Conservation (phyloP, 2,113 vertebrate genomes). For the Okapia johnstoni region DNA sequence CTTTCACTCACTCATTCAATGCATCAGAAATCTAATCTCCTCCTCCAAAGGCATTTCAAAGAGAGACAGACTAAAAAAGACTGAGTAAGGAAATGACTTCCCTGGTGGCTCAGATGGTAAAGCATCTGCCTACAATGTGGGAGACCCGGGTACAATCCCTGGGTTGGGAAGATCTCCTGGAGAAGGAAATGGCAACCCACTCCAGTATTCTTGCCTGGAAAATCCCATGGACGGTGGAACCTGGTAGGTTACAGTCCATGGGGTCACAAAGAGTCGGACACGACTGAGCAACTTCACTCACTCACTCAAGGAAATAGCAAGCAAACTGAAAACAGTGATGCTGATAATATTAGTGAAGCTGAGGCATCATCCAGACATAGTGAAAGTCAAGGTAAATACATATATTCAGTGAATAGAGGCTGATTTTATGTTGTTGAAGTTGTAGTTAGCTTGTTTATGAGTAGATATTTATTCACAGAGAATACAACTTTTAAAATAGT, state of each 20-base stretch:
- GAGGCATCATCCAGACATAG: neutral
- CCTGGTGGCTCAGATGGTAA: too few relatives aligned
- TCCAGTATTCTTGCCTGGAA: too few relatives aligned
- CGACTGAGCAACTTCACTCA: too few relatives aligned
- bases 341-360: neutral
- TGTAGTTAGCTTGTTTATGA: neutral
- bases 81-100: neutral
- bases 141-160: too few relatives aligned
- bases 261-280: too few relatives aligned
- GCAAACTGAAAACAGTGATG: neutral
- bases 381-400: constrained; percentile 2
- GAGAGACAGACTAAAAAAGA: neutral
- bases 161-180: too few relatives aligned
- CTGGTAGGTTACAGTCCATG: too few relatives aligned
- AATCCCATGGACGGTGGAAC: too few relatives aligned
- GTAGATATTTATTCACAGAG: neutral
- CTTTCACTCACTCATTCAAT: neutral
- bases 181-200: too few relatives aligned
- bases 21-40: neutral
- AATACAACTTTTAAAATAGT: neutral
- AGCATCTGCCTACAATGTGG: too few relatives aligned
- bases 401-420: neutral
- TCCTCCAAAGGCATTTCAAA: neutral
- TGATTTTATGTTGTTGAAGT: neutral
- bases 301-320: neutral